phyloP scores from a whole-genome alignment of 2,113 vertebrate species.

The Tragulus kanchil region DNA sequence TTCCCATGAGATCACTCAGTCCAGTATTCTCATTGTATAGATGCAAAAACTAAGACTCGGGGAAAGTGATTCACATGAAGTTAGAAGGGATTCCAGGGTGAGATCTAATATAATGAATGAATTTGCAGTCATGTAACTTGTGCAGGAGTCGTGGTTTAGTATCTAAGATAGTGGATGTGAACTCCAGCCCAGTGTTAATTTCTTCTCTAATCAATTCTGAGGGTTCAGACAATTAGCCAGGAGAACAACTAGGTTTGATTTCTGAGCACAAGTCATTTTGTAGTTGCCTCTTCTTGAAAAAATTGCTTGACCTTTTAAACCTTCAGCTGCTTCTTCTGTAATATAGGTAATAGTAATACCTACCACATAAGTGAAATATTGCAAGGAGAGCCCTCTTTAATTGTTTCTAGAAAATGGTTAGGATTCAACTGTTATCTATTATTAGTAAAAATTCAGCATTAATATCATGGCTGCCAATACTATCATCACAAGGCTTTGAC shows the following conservation, averaged over 20 bases:
- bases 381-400: neutral
- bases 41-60: constrained; percentile 19
- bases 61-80: neutral
- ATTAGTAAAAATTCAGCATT: neutral
- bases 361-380: neutral
- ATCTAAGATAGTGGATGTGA: neutral
- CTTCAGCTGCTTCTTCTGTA: neutral
- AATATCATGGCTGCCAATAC: neutral
- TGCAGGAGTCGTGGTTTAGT: neutral
- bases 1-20: constrained; percentile 10
- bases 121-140: neutral
- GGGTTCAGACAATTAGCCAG: neutral
- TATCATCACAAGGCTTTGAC: neutral
- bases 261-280: neutral
- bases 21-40: constrained; percentile 4
- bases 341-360: neutral
- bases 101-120: neutral
- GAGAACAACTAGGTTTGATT: neutral
- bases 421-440: neutral
- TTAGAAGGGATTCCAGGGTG: neutral
- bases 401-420: neutral
- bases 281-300: constrained; percentile 32
- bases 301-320: constrained; percentile 41
- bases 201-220: neutral
- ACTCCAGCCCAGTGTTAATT: neutral